Percentiles rank a stretch among this genome's conserved stretches.
Conservation (phyloP, 2,888 invertebrate species). For the Acrocera orbiculus region DNA sequence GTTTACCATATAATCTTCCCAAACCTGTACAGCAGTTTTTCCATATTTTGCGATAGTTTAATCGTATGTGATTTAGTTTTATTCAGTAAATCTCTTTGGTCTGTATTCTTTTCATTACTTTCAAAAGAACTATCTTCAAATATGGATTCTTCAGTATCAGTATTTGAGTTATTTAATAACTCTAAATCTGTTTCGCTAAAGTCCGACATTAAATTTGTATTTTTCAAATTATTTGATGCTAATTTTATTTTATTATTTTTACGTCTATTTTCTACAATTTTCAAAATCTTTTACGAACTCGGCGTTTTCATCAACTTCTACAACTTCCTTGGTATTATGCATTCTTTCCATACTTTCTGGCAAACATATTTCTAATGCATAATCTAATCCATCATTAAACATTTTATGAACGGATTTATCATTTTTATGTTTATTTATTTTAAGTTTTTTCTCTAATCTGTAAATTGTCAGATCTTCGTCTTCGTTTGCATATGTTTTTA, state of each 20-base stretch:
- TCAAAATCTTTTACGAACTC: conserved; percentile 49
- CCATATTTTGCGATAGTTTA: conserved; percentile 13
- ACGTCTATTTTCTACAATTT: conserved; percentile 25
- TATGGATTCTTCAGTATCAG: conserved; percentile 10
- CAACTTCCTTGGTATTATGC: conserved; percentile 18
- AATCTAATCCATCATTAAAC: conserved; percentile 65
- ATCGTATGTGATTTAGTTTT: no score
- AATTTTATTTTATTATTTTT: conserved; percentile 1
- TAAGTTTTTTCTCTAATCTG: conserved; percentile 66
- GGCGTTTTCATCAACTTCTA: conserved; percentile 22
- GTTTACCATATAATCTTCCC: conserved; percentile 89
- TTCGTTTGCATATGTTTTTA: conserved; percentile 52
- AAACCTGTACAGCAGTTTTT: no score
- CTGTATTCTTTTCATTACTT: background rate
- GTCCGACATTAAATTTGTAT: conserved; percentile 15
- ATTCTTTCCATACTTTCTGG: conserved; percentile 25
- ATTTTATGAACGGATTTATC: conserved; percentile 56
- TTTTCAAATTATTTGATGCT: conserved; percentile 10
- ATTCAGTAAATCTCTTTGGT: conserved; percentile 7
- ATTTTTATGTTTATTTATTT: conserved; percentile 61
- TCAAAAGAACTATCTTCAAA: conserved; percentile 10
- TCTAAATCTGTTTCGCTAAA: conserved; percentile 15
- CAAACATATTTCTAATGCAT: conserved; percentile 35
- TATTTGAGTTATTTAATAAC: conserved; percentile 10
- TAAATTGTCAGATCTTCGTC: conserved; percentile 67